These are phyloP conservation scores for Kryptolebias ocellatus DNA, from an alignment of 2,797 vertebrate genomes.

Conservation along the genomic window DNA sequence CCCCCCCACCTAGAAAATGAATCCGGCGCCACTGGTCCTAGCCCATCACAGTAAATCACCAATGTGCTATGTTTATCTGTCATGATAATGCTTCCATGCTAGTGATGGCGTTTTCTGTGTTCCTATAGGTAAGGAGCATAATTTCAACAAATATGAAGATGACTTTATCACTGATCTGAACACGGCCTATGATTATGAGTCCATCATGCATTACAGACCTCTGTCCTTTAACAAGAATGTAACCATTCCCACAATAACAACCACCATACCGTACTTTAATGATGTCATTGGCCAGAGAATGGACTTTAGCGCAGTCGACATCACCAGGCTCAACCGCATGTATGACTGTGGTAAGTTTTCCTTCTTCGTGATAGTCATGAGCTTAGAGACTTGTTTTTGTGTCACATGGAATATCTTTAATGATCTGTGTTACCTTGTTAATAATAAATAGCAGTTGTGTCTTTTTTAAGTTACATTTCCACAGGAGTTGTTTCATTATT, in stretches of 20 bases:
- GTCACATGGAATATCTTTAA: neutral
- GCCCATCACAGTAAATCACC: too few species aligned
- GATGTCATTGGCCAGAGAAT: constrained; percentile 89
- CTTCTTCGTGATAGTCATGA: neutral
- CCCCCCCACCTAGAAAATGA: too few species aligned
- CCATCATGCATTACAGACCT: constrained; percentile 90
- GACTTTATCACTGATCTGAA: constrained; percentile 86
- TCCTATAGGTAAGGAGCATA: constrained; percentile 80
- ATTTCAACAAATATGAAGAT: constrained; percentile 86
- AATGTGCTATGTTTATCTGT: neutral
- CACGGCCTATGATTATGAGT: constrained; percentile 92
- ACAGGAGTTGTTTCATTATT: neutral
- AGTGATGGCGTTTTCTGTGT: neutral
- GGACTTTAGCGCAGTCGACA: constrained; percentile 87
- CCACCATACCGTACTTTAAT: constrained; percentile 86
- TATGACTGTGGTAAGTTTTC: constrained; percentile 90
- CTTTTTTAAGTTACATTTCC: neutral
- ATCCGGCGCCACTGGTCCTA: too few species aligned
- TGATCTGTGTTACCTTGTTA: neutral
- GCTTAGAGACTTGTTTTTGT: neutral
- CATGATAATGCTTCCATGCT: neutral
- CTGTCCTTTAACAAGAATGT: constrained; percentile 89
- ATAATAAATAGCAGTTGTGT: neutral
- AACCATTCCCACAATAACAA: constrained; percentile 86
- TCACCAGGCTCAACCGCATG: constrained; percentile 90